Evolutionary conservation across 2,888 invertebrate genomes (phyloP).

Genomic region (Plagodis dolabraria): DNA sequence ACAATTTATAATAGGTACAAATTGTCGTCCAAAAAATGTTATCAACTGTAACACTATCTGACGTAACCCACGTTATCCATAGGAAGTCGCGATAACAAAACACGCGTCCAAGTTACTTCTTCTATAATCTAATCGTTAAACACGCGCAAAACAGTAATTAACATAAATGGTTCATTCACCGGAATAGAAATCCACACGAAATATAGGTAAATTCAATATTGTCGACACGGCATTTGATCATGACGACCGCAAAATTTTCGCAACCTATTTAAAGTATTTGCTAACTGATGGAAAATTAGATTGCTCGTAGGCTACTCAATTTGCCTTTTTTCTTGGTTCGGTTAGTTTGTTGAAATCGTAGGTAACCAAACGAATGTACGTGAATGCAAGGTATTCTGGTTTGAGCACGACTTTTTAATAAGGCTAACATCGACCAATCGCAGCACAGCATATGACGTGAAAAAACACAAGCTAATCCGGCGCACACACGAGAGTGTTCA

Average conservation of each 20-base stretch:
- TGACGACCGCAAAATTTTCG: slow-evolving; percentile 49
- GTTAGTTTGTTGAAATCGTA: slow-evolving; percentile 56
- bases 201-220: slow-evolving; percentile 47
- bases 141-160: slow-evolving; percentile 59
- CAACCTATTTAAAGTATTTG: slow-evolving; percentile 49
- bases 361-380: slow-evolving; percentile 58
- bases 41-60: slow-evolving; percentile 18
- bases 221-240: slow-evolving; percentile 42
- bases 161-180: slow-evolving; percentile 71
- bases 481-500: slow-evolving; percentile 56
- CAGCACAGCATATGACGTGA: slow-evolving; percentile 51
- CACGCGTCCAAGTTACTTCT: slow-evolving; percentile 53
- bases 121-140: slow-evolving; percentile 68
- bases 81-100: slow-evolving; percentile 60
- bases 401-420: slow-evolving; percentile 63
- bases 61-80: slow-evolving; percentile 47
- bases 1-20: background rate
- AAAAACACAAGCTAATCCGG: slow-evolving; percentile 60
- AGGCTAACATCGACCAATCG: slow-evolving; percentile 55
- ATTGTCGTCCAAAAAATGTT: slow-evolving; percentile 28
- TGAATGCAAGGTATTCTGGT: slow-evolving; percentile 67
- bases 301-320: slow-evolving; percentile 45
- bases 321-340: slow-evolving; percentile 23
- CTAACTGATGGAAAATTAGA: slow-evolving; percentile 54
- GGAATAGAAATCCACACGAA: slow-evolving; percentile 48